Conservation (phyloP, 2,888 invertebrate genomes). For the Cantharis nigra region DNA sequence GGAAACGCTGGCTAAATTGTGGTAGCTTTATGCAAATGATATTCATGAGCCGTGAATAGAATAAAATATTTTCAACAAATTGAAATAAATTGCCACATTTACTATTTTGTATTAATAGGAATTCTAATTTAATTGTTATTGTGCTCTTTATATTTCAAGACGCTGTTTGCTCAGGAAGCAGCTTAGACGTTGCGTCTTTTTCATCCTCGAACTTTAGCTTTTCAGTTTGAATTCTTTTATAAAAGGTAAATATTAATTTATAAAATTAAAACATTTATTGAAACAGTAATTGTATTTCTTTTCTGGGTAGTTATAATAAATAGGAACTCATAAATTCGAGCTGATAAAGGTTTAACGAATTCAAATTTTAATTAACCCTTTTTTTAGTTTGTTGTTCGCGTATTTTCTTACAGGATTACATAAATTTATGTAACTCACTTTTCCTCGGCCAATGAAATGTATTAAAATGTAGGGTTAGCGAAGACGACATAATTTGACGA, state of each 20-base stretch:
- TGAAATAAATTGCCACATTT: slow-evolving; percentile 9
- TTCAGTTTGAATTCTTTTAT: not conserved
- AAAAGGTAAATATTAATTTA: not conserved
- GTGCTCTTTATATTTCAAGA: not conserved
- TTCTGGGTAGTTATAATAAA: not conserved
- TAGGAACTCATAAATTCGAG: not conserved
- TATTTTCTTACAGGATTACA: not conserved
- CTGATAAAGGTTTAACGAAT: not conserved
- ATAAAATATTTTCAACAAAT: slow-evolving; percentile 6
- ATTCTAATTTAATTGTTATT: not conserved
- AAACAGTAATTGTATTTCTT: not conserved
- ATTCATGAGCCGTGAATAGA: slow-evolving; percentile 17
- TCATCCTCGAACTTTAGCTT: not conserved
- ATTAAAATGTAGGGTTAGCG: not conserved
- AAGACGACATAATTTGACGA: not conserved
- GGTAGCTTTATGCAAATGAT: slow-evolving; percentile 20
- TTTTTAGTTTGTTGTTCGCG: not conserved
- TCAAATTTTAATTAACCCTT: not conserved
- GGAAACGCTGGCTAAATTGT: slow-evolving; percentile 11
- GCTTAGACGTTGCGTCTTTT: not conserved
- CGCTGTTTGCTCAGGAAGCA: not conserved
- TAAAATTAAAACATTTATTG: not conserved
- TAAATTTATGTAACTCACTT: not conserved
- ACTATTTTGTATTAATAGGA: not conserved
- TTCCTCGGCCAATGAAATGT: not conserved